These are phyloP conservation scores for Mus spretus DNA, from an alignment of 2,797 vertebrate genomes.

Conservation along the genomic window DNA sequence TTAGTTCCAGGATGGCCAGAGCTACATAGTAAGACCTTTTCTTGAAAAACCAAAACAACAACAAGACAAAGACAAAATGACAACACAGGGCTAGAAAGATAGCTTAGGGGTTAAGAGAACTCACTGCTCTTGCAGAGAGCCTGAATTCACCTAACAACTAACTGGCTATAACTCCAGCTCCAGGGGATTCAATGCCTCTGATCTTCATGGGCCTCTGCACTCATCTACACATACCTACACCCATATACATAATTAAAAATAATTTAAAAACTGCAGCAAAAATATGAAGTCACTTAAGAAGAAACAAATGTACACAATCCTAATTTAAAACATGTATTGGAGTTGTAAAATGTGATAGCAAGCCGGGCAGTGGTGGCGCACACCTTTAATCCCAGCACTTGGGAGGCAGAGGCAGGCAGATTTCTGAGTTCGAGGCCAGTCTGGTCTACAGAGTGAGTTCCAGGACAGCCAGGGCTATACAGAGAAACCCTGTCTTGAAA, in stretches of 20 bases:
- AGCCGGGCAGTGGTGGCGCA: no score
- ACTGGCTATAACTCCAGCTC: background rate
- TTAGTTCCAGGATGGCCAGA: background rate
- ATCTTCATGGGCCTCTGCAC: background rate
- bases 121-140: background rate
- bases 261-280: constrained; percentile 27
- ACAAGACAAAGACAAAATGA: background rate
- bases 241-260: background rate
- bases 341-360: background rate
- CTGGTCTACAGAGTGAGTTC: no score
- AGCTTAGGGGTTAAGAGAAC: background rate
- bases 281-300: constrained; percentile 9
- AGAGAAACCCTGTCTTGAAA: no score
- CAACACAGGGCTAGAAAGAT: background rate
- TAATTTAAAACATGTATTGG: background rate
- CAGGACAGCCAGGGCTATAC: no score
- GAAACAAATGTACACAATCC: background rate
- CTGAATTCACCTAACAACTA: background rate
- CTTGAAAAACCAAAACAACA: background rate
- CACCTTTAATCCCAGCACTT: no score
- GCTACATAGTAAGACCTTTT: background rate
- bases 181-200: background rate
- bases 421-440: no score
- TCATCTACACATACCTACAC: background rate
- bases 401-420: no score